Percentiles rank a stretch among this genome's conserved stretches.
Conservation (phyloP, 2,113 vertebrate species). For the Oophaga pumilio region DNA sequence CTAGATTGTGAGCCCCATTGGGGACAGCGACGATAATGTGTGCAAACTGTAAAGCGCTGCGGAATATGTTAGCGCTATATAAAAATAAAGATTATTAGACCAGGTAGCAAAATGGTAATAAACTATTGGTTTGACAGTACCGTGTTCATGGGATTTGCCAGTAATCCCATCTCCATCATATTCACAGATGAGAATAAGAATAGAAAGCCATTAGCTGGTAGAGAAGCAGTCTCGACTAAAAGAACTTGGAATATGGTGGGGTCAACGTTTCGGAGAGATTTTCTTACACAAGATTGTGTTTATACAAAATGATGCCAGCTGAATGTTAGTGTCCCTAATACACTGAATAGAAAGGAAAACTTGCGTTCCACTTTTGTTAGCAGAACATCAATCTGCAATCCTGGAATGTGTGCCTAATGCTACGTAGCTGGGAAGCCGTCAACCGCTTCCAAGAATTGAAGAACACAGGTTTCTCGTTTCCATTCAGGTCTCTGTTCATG, state of each 20-base stretch:
- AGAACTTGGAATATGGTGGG: background rate
- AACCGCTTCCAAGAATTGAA: background rate
- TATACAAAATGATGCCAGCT: background rate
- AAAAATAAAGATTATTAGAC: no score
- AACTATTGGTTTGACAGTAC: no score
- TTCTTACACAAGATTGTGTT: background rate
- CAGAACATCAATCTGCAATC: background rate
- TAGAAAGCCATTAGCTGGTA: background rate
- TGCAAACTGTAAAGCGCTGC: no score
- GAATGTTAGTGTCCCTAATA: background rate
- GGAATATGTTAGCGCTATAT: no score
- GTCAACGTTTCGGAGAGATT: background rate
- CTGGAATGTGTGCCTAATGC: constrained; percentile 13
- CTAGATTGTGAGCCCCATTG: no score
- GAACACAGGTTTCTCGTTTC: background rate
- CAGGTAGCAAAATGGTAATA: no score
- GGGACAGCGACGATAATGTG: no score
- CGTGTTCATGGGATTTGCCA: background rate
- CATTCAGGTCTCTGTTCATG: background rate
- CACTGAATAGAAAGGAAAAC: background rate
- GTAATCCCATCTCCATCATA: background rate
- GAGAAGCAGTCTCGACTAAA: background rate
- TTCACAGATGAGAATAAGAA: background rate
- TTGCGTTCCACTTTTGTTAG: background rate
- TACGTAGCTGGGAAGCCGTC: background rate